Base-by-base conservation (phyloP, 2,888 invertebrate species). In the Trachelus troglodyta region DNA sequence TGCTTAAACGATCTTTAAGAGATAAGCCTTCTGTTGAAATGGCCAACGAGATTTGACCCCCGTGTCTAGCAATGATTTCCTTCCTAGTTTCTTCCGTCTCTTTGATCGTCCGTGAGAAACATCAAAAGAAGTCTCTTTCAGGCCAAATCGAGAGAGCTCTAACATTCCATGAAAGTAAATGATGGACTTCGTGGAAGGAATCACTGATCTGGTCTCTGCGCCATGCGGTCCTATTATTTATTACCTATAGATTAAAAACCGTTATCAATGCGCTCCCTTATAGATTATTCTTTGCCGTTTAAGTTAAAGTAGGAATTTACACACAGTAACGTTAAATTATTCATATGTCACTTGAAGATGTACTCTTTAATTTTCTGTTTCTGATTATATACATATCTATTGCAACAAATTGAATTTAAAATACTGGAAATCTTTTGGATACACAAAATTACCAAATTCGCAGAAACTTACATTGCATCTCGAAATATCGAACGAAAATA, bases 1-100 rank as follows among this genome's bases (percentile, higher is more conserved):
- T 31, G 71, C 71, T 71, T 34, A 71, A 71, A 31, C 71, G 71
- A 71, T 33, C 71, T 34, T 34, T 31, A 71, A 71, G 71, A 71
- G 33, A 34, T 33, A 15, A 71, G 31, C 15, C 71, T 31, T 71
- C 71, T 23, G 56, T 56, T 56, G 56, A 56, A 56, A 56, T 56
- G 56, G 23, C 56, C 56, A 56, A 56, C 23, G 56, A 56, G 15
- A 56, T 56, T 56, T 56, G 56, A 56, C 56, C 23, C 23, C 23
- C 6, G 56, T 23, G 23, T 56, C 56, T 23, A 56, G 23, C 56
- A 6, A 56, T 56, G 23, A 56, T 15, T 56, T 56, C 56, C 56
- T 56, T 56, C 56, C 56, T 23, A 56, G 56, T 56, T 56, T 56
- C 56, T 23, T 56, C 56, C 56, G 23, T 56, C 56, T 56, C 56